Evolutionary conservation across 2,797 vertebrate genomes (phyloP).

Genomic region (Epinephelus malabaricus): DNA sequence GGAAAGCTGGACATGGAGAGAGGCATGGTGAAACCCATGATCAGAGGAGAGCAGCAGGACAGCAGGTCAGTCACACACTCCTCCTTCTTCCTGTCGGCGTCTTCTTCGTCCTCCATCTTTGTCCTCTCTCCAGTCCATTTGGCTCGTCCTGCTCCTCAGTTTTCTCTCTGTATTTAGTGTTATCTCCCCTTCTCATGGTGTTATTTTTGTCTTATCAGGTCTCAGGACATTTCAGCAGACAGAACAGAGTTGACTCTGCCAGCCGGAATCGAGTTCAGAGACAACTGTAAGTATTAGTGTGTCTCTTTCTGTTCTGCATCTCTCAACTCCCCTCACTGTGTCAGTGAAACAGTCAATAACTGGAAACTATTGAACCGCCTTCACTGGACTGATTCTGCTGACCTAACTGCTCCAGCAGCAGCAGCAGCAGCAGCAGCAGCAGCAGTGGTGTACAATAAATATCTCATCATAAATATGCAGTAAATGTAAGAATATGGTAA

Average conservation of each 20-base stretch:
- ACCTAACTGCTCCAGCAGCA: neutral
- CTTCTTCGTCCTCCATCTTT: neutral
- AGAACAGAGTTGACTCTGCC: slow-evolving; percentile 91
- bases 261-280: slow-evolving; percentile 97
- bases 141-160: slow-evolving; percentile 8
- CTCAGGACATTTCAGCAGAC: slow-evolving; percentile 89
- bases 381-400: neutral
- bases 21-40: slow-evolving; percentile 95
- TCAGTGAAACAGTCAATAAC: slow-evolving; percentile 43
- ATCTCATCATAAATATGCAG: neutral
- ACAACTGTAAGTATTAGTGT: slow-evolving; percentile 91
- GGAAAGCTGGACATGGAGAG: slow-evolving; percentile 93
- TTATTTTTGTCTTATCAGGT: slow-evolving; percentile 81
- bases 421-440: no score
- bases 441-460: neutral
- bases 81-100: neutral
- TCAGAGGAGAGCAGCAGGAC: slow-evolving; percentile 92
- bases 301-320: neutral
- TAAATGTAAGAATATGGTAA: neutral
- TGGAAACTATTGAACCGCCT: slow-evolving; percentile 72
- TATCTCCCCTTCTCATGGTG: neutral
- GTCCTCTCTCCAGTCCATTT: neutral
- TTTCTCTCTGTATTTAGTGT: neutral
- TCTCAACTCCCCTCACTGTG: slow-evolving; percentile 2
- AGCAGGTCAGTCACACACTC: slow-evolving; percentile 77